phyloP scores from a whole-genome alignment of 2,113 vertebrate genomes.

The Dromas ardeola region DNA sequence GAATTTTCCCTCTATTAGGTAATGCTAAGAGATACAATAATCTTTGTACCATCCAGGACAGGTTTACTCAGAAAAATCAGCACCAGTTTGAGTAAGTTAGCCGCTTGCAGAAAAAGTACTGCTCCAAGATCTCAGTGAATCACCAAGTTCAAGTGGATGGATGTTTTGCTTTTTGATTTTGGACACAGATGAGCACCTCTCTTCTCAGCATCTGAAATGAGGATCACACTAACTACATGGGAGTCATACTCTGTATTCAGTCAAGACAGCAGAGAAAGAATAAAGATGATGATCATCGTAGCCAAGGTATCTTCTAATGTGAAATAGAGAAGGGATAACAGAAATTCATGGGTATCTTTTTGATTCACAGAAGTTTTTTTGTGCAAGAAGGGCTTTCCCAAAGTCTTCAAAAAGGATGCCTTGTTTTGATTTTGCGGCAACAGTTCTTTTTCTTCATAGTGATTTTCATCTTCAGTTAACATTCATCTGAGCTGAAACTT shows the following conservation, averaged over 20 bases:
- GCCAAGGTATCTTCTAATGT: neutral
- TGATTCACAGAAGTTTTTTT: neutral
- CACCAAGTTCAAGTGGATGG: neutral
- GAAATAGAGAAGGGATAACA: neutral
- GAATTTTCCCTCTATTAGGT: neutral
- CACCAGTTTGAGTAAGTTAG: neutral
- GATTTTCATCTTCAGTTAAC: constrained; percentile 26
- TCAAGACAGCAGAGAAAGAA: neutral
- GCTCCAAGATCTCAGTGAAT: neutral
- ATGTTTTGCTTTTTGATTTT: neutral
- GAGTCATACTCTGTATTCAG: neutral
- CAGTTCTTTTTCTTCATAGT: neutral
- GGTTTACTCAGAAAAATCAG: neutral
- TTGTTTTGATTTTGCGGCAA: neutral
- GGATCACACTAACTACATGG: neutral
- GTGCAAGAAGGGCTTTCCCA: neutral
- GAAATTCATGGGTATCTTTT: neutral
- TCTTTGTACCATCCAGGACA: neutral
- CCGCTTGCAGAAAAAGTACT: neutral
- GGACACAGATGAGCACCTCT: neutral
- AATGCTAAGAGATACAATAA: neutral
- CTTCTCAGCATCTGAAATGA: neutral
- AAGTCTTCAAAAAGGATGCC: neutral
- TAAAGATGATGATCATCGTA: neutral
- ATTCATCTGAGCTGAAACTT: neutral